Base-by-base conservation (phyloP, 2,113 vertebrate genomes). In the Psettodes erumei region DNA sequence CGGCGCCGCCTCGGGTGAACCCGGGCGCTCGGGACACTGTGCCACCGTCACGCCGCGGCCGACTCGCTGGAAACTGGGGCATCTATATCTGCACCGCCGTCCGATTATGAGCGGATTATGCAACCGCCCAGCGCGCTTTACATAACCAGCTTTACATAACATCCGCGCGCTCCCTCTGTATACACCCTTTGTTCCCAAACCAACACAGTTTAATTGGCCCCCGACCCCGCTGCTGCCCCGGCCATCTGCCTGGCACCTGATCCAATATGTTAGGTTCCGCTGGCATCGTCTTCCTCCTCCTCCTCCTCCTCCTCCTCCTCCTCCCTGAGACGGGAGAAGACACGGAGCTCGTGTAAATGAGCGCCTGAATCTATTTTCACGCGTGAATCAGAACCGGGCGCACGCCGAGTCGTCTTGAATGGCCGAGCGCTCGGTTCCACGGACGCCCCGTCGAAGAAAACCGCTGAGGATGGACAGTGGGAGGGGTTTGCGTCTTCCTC, bases 101-200 rank as follows among this genome's bases (percentile, higher is more conserved):
- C 83, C 83, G 88, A 92, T 93, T 93, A 88, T 88, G 78, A 89
- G 81, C 50, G 50, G 73, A 93, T 95, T 94, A 93, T 61, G 86
- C 83, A 94, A 93, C 86, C 6, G 48, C 85, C 82, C 81, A 89
- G 87, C 66, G 67, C 32, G 81, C 62, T 89, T 94, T 95, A 92
- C 85, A 83, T 93, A 95, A 89, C 75, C 71, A 8, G 71, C 67
- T 79, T 93, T 93, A 88, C 84, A 80, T 91, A 93, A 60, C 30
- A 56, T 38, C 75, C 54, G 27, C 73, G 74, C 76, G 54, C 56
- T 77, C 75, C 42, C 59, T 78, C 58, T 73, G 45, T 60, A 45
- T 45, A 56, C 55, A 42, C 71, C 69, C 32, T 86, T 82, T 81
- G 75, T 67, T 76, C 51, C 56, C 58, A 42, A 68, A 78, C 27